Percentiles rank a stretch among this genome's conserved stretches.
phyloP scores from a whole-genome alignment of 2,113 vertebrate species.

The Serinus canaria region DNA sequence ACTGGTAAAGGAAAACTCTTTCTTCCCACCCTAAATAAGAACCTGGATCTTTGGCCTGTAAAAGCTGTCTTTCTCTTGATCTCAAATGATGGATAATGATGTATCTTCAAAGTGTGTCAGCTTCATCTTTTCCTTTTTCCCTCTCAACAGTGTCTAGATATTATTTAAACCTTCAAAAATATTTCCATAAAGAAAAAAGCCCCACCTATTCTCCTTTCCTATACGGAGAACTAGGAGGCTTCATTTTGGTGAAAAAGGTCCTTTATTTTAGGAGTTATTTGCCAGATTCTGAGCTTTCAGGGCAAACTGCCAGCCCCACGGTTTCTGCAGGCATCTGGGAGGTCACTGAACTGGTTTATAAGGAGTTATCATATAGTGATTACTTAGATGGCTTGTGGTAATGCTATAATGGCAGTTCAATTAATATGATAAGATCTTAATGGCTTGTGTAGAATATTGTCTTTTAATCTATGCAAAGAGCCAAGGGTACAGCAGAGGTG shows the following conservation, averaged over 20 bases:
- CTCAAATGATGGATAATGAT: neutral
- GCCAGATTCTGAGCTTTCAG: neutral
- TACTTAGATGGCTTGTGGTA: conserved; percentile 57
- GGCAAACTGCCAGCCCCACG: conserved; percentile 5
- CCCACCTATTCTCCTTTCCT: neutral
- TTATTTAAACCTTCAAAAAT: neutral
- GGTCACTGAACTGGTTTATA: conserved; percentile 26
- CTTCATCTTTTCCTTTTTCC: neutral
- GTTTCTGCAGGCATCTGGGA: conserved; percentile 32
- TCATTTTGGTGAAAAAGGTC: neutral
- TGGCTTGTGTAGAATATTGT: conserved; percentile 67
- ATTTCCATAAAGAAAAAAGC: neutral
- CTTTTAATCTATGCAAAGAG: conserved; percentile 58
- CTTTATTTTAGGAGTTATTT: neutral
- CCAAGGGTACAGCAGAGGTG: conserved; percentile 33
- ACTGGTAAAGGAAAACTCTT: neutral
- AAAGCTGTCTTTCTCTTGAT: neutral
- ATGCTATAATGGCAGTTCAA: conserved; percentile 66
- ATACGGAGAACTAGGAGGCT: neutral
- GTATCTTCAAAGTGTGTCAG: neutral
- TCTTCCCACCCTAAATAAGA: neutral
- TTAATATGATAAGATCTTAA: conserved; percentile 73
- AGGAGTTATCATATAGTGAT: conserved; percentile 60
- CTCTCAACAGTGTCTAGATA: neutral
- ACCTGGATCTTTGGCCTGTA: neutral